phyloP scores from a whole-genome alignment of 2,888 invertebrate species.

The Melipona bicolor region DNA sequence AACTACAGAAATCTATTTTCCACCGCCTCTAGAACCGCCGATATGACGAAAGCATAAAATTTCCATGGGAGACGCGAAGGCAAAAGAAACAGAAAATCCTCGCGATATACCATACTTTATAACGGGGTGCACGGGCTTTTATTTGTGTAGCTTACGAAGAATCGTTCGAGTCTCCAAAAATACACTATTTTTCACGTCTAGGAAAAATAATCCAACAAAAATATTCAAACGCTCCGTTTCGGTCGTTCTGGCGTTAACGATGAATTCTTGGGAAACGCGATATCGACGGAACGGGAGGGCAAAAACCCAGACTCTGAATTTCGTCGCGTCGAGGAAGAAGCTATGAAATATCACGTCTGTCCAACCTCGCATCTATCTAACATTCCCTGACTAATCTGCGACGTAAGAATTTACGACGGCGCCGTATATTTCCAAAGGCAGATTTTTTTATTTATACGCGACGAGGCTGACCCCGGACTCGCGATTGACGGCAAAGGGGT shows the following conservation, averaged over 20 bases:
- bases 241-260: too few species aligned
- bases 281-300: background rate
- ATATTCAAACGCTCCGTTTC: too few species aligned
- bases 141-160: too few species aligned
- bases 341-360: background rate
- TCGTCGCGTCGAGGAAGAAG: background rate
- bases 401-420: background rate
- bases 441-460: background rate
- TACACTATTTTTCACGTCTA: too few species aligned
- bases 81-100: too few species aligned
- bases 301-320: background rate
- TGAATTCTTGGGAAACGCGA: background rate
- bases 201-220: too few species aligned
- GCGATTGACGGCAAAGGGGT: background rate
- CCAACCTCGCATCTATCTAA: background rate
- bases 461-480: background rate
- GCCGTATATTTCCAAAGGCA: background rate
- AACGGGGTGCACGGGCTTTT: too few species aligned
- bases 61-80: too few species aligned
- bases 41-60: too few species aligned
- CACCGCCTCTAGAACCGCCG: background rate
- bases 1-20: background rate
- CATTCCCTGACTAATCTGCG: background rate
- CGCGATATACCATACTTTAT: too few species aligned
- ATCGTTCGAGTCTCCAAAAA: too few species aligned